Evolutionary conservation across 2,888 invertebrate species (phyloP), one percentile per base, ranked within the genome.

Genomic region (Spicauda simplicius): DNA sequence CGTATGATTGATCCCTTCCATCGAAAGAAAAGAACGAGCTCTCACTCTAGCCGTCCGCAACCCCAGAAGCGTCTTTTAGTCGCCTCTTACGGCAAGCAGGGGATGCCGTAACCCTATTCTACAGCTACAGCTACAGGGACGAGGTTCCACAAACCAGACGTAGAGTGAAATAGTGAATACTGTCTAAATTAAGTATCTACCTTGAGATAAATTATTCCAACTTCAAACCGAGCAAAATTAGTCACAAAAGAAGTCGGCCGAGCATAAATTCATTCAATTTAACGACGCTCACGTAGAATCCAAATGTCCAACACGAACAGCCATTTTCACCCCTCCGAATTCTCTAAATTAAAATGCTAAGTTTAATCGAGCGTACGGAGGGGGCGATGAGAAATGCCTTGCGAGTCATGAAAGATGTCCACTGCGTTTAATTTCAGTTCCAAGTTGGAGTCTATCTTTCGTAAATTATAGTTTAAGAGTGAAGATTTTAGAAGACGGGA

Each of bases 371-470:
- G 60, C 60, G 60, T 66, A 20, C 56, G 37, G 60, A 8, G 55
- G 56, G 45, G 64, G 55, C 19, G 65, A 60, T 66, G 66, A 66
- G 52, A 60, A 66, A 66, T 50, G 60, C 54, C 19, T 48, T 14
- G 60, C 33, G n/a, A 64, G 74, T 74, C 76, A 71, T 72, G 74
- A 75, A 76, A 79, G 76, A 74, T 76, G 77, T 77, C 77, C 76
- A 73, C 73, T 73, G 74, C 70, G 72, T 64, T 64, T 52, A 11
- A 18, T 58, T 64, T 16, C n/a, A n/a, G 14, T 12, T n/a, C 37
- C 41, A 19, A 33, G 18, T 41, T 19, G 19, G 41, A 14, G 37
- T 14, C 19, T 20, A 16, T 33, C 10, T 14, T 4, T 16, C 16
- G 4, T n/a, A 16, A 16, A 12, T 14, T 14, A 41, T 41, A 33